phyloP scores from a whole-genome alignment of 2,888 invertebrate species.

The Drosophila kambysellisi region DNA sequence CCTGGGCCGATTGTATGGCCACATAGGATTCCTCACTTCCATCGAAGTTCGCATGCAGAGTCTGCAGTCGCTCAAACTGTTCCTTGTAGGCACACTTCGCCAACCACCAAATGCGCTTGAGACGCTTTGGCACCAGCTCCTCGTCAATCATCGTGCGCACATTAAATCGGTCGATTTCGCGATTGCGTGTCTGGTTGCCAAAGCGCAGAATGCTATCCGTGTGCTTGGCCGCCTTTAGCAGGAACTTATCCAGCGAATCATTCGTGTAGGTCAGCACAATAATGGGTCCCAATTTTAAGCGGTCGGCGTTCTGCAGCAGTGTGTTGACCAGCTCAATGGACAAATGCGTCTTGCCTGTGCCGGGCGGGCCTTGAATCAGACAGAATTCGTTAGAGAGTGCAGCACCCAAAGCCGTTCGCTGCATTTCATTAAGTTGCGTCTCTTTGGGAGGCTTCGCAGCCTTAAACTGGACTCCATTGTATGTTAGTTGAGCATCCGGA shows the following conservation, averaged over 20 bases:
- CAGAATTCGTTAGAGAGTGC: slow-evolving; percentile 90
- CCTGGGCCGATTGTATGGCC: slow-evolving; percentile 68
- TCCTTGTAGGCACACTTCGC: slow-evolving; percentile 77
- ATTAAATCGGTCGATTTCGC: slow-evolving; percentile 86
- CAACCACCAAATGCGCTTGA: slow-evolving; percentile 78
- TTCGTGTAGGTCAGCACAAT: slow-evolving; percentile 93
- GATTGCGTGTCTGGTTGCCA: slow-evolving; percentile 89
- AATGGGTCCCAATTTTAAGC: slow-evolving; percentile 86
- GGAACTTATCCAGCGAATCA: slow-evolving; percentile 94
- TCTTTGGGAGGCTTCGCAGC: slow-evolving; percentile 83
- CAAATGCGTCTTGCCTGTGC: slow-evolving; percentile 94
- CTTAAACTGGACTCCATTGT: slow-evolving; percentile 63
- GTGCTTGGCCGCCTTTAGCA: slow-evolving; percentile 88
- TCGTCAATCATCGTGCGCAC: slow-evolving; percentile 69
- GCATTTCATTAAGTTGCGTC: slow-evolving; percentile 88
- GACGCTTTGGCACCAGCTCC: slow-evolving; percentile 57
- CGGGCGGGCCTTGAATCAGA: slow-evolving; percentile 94
- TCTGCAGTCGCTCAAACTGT: slow-evolving; percentile 76
- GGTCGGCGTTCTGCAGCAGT: slow-evolving; percentile 87
- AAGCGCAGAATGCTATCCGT: slow-evolving; percentile 89
- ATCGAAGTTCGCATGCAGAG: slow-evolving; percentile 79
- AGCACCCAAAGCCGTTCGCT: slow-evolving; percentile 88
- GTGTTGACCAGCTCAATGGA: slow-evolving; percentile 91
- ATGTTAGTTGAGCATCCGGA: slow-evolving; percentile 49
- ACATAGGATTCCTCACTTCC: slow-evolving; percentile 79